phyloP scores from a whole-genome alignment of 1,140 invertebrate genomes.

The Colletes latitarsis region DNA sequence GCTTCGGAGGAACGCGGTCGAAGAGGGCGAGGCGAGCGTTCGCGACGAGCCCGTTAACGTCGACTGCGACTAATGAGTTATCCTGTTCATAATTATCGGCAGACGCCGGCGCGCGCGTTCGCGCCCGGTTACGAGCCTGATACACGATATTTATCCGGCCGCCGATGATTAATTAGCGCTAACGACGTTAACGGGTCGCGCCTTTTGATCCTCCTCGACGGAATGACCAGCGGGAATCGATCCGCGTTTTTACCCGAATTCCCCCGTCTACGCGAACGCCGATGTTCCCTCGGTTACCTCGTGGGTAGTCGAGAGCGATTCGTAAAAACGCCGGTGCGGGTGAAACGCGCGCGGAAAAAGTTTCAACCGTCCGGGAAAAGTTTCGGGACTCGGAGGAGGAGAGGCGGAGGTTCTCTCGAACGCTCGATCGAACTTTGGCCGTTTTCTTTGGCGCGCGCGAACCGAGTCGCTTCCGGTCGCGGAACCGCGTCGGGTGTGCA shows the following conservation, averaged over 20 bases:
- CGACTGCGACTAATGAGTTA: constrained; percentile 61
- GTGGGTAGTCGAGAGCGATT: too few species aligned
- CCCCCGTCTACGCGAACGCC: too few species aligned
- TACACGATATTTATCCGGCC: constrained; percentile 56
- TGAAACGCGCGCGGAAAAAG: constrained; percentile 10
- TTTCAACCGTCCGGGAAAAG: background rate
- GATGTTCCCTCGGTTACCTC: too few species aligned
- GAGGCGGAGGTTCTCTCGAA: background rate
- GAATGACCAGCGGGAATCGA: background rate
- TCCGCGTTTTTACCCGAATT: too few species aligned
- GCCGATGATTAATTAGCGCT: constrained; percentile 57
- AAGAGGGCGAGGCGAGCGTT: background rate
- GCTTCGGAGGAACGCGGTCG: constrained; percentile 18
- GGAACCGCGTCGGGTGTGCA: constrained; percentile 10
- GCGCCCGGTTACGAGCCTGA: constrained; percentile 44
- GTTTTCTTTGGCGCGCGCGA: background rate
- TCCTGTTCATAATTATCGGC: constrained; percentile 66
- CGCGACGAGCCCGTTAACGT: constrained; percentile 58
- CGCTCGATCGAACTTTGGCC: constrained; percentile 11
- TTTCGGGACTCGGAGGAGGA: background rate
- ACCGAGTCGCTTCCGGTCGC: background rate
- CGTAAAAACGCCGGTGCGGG: too few species aligned
- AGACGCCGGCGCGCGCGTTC: constrained; percentile 22
- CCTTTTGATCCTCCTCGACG: constrained; percentile 33
- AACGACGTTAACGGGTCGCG: constrained; percentile 52